Percentiles rank a stretch among this genome's conserved stretches.
Conservation (phyloP, 2,797 vertebrate species). For the Naso thynnoides region DNA sequence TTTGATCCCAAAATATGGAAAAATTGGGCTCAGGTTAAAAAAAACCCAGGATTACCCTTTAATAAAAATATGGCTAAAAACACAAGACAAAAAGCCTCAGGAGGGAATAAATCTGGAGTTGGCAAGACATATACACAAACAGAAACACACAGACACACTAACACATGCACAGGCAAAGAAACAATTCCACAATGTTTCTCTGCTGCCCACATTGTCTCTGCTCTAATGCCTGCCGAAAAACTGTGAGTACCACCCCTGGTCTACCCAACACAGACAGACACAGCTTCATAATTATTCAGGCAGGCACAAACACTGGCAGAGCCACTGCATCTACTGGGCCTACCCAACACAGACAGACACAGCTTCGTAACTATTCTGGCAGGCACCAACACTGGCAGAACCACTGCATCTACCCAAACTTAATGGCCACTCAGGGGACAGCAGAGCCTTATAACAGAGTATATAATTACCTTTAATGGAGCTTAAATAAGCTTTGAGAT, state of each 20-base stretch:
- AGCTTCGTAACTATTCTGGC: constrained; percentile 60
- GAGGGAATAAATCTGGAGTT: constrained; percentile 6
- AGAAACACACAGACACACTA: background rate
- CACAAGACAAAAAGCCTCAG: background rate
- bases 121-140: constrained; percentile 8
- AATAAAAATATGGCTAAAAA: background rate
- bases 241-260: constrained; percentile 44
- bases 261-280: constrained; percentile 59
- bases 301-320: constrained; percentile 64
- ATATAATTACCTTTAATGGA: constrained; percentile 84
- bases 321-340: constrained; percentile 46
- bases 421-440: constrained; percentile 74
- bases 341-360: constrained; percentile 60
- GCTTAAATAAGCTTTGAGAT: constrained; percentile 82
- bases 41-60: too few relatives aligned
- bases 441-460: constrained; percentile 74
- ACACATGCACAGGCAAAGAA: constrained; percentile 3
- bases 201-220: constrained; percentile 33
- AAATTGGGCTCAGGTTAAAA: too few relatives aligned
- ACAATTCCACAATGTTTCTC: constrained; percentile 39
- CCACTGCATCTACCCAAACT: constrained; percentile 63
- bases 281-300: constrained; percentile 54
- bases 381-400: constrained; percentile 65
- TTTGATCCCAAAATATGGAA: too few relatives aligned
- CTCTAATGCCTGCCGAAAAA: constrained; percentile 55